Evolutionary conservation across 2,888 invertebrate genomes (phyloP), one percentile per base, ranked within the genome.

Genomic region (Noctua comes): DNA sequence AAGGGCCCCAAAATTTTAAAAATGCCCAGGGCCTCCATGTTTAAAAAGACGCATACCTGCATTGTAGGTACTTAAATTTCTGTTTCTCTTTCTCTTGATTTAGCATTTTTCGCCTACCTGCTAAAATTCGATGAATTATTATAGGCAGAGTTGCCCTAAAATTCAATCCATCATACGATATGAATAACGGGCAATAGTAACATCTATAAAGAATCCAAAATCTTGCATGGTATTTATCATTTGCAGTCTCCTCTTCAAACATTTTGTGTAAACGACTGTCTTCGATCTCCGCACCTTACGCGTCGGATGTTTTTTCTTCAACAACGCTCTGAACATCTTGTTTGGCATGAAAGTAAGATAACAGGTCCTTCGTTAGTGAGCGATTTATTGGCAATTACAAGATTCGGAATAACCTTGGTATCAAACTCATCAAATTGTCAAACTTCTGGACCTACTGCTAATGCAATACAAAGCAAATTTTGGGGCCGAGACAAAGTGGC

Each of bases 251-350:
- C 18, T 54, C 13, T n/a, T 59, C 31, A n/a, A 76, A 76, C 31
- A 48, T 48, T 31, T 69, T 46, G 46, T 59, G 40, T 66, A 27
- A 65, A 36, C 48, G 16, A 11, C 59, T 64, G 10, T 62, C 51
- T 70, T 40, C 64, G 8, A 46, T 40, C 51, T 57, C 21, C 16
- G 31, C 68, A 82, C 69, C 46, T 46, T 36, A 31, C 7, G 31
- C 21, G 21, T 77, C 68, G 77, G 86, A 84, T 84, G 84, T 86
- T 84, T 66, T 73, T 86, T 54, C 74, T 31, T 66, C 77, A 83
- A 83, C 77, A 82, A 69, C 62, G 64, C 59, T 75, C 43, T 71
- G 48, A 57, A 77, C 48, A 85, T 77, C 59, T 73, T 80, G 86
- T 84, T 84, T 84, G 40, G 64, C 46, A 68, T 83, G 68, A 83